These are phyloP conservation scores for Scomber japonicus DNA, from an alignment of 2,113 vertebrate species.

Conservation along the genomic window DNA sequence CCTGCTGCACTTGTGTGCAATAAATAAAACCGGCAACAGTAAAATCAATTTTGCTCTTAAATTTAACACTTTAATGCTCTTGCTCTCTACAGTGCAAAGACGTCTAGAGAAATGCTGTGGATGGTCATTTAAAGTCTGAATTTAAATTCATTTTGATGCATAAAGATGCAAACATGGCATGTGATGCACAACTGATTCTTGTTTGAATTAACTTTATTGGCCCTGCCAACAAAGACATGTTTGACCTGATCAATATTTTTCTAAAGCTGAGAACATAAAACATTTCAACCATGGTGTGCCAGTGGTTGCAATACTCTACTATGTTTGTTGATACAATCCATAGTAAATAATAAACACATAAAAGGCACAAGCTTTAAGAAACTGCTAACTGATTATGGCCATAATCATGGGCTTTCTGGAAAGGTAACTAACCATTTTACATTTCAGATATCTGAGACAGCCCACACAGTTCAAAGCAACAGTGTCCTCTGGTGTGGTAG, in stretches of 20 bases:
- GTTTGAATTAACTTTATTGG: background rate
- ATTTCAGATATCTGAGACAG: slow-evolving; percentile 6
- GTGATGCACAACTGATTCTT: background rate
- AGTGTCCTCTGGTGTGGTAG: slow-evolving; percentile 22
- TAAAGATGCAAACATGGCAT: background rate
- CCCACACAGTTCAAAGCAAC: slow-evolving; percentile 10
- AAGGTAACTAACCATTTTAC: background rate
- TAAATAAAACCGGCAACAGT: background rate
- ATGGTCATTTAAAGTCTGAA: too few relatives aligned
- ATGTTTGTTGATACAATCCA: background rate
- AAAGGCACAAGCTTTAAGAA: slow-evolving; percentile 1
- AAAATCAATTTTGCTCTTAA: background rate
- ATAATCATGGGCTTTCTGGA: background rate
- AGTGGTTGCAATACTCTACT: too few relatives aligned
- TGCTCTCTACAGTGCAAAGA: background rate
- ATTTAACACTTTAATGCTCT: background rate
- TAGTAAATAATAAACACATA: background rate
- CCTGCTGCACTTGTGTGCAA: background rate
- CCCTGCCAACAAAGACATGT: background rate
- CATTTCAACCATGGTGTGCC: background rate
- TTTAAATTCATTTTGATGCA: too few relatives aligned
- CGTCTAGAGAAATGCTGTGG: background rate
- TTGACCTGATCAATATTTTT: background rate
- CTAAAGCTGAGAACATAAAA: too few relatives aligned
- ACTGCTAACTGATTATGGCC: background rate